phyloP scores from a whole-genome alignment of 2,797 vertebrate genomes.

The Gastrophryne carolinensis region DNA sequence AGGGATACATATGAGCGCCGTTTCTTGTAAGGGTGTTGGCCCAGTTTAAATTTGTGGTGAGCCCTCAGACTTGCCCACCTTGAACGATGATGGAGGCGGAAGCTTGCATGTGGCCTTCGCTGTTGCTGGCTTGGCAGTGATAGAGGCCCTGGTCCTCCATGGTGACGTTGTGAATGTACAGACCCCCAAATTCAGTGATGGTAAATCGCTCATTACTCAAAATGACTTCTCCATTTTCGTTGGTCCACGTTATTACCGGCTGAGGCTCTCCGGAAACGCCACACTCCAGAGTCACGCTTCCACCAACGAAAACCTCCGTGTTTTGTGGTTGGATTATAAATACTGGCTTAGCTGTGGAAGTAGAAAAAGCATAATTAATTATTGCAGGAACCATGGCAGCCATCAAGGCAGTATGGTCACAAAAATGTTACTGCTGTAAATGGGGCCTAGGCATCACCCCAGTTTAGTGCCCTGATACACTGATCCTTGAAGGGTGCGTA shows the following conservation, averaged over 20 bases:
- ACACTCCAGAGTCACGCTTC: conserved; percentile 69
- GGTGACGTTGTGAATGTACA: conserved; percentile 68
- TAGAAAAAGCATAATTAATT: conserved; percentile 14
- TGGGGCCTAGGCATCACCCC: too few species aligned
- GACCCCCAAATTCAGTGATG: conserved; percentile 65
- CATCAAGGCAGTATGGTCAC: too few species aligned
- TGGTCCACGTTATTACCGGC: conserved; percentile 64
- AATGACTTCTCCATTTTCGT: conserved; percentile 61
- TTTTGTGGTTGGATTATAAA: conserved; percentile 71
- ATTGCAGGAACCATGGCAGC: too few species aligned
- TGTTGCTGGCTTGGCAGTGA: conserved; percentile 67
- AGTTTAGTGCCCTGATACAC: too few species aligned
- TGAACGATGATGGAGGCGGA: conserved; percentile 67
- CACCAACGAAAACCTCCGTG: conserved; percentile 67
- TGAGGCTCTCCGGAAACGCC: conserved; percentile 67
- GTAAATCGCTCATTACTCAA: conserved; percentile 58
- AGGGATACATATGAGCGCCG: too few species aligned
- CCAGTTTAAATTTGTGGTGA: background rate
- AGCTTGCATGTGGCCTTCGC: conserved; percentile 61
- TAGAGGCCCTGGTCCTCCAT: conserved; percentile 65
- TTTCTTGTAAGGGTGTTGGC: too few species aligned
- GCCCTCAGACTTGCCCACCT: conserved; percentile 53
- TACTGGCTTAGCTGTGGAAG: conserved; percentile 64
- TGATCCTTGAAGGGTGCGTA: too few species aligned
- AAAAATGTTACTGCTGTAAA: too few species aligned